Evolutionary conservation across 2,888 invertebrate species (phyloP), one percentile per base, ranked within the genome.

Genomic region (Willowsia nigromaculata): DNA sequence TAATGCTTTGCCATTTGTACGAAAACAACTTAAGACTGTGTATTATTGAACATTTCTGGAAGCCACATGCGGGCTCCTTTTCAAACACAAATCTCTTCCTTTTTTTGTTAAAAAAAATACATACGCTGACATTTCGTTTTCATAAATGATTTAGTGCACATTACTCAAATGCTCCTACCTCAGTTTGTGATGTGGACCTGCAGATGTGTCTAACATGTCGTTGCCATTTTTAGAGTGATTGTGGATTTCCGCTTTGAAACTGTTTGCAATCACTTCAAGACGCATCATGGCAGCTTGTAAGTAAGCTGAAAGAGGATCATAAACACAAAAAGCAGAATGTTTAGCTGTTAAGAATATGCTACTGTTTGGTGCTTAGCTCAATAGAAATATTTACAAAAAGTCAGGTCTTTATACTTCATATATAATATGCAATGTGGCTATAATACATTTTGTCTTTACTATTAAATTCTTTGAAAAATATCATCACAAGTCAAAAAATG

Each of bases 221-320:
- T 86, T 90, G 15, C 88, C 85, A 47, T 81, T 89, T 81, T 81
- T 89, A 5, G 91, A 90, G 53, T 91, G 92, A 80, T 93, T 93
- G 88, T 92, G 92, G 27, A 92, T 91, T 82, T 92, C 92, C 13
- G 92, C 89, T 59, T 91, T 83, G 88, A 93, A 93, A 71, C 91
- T 93, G 76, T 93, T 92, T 33, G 91, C 91, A 78, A 91, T 92
- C 78, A 93, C 91, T 89, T 93, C 91, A 62, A 93, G 89, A 62
- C 92, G 81, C 92, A 92, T 93, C 87, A 93, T 91, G 62, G 92
- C 92, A 50, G 92, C 92, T 92, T 93, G 92, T 13, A 93, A 85
- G 78, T 92, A 91, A 6, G 91, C 92, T 92, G 87, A 37, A 82
- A 82, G 43, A 0, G 56, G 59, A 80, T 18, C 37, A 59, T n/a